phyloP scores from a whole-genome alignment of 2,797 vertebrate species.

The Microctenopoma steveboyesi region DNA sequence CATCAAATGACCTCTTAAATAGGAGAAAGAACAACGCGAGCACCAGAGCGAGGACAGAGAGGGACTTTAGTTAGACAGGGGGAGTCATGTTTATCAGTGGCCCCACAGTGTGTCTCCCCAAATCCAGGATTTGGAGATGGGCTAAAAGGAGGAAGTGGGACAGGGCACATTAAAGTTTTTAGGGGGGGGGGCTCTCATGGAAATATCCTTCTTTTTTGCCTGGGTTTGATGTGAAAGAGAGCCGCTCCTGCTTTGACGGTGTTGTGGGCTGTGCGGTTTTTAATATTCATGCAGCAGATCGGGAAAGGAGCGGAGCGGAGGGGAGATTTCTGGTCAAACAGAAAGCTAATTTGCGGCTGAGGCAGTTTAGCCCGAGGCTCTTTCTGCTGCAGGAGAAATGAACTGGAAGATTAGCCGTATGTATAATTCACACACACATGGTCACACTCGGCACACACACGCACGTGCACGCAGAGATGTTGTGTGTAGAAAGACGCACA shows the following conservation, averaged over 20 bases:
- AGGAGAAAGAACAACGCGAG: slow-evolving; percentile 67
- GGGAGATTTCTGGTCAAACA: slow-evolving; percentile 81
- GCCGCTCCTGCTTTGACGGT: slow-evolving; percentile 73
- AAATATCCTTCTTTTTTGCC: slow-evolving; percentile 68
- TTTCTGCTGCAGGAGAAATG: slow-evolving; percentile 79
- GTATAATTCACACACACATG: slow-evolving; percentile 77
- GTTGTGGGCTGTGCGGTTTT: slow-evolving; percentile 72
- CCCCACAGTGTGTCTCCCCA: slow-evolving; percentile 64
- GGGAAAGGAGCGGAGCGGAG: slow-evolving; percentile 55
- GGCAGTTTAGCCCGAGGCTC: slow-evolving; percentile 79
- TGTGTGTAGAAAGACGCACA: slow-evolving; percentile 43
- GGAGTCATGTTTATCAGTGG: slow-evolving; percentile 68
- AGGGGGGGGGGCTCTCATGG: slow-evolving; percentile 42
- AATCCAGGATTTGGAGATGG: slow-evolving; percentile 69
- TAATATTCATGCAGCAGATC: slow-evolving; percentile 80
- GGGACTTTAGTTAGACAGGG: slow-evolving; percentile 51
- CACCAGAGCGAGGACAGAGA: slow-evolving; percentile 42
- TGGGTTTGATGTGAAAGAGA: slow-evolving; percentile 75
- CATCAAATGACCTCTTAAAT: slow-evolving; percentile 57
- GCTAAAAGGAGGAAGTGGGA: slow-evolving; percentile 54
- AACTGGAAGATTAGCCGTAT: slow-evolving; percentile 82
- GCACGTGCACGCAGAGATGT: slow-evolving; percentile 39
- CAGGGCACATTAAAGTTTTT: slow-evolving; percentile 71
- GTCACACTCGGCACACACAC: slow-evolving; percentile 17
- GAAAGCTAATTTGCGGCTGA: slow-evolving; percentile 81